These are phyloP conservation scores for Gopherus flavomarginatus DNA, from an alignment of 2,113 vertebrate genomes.

Conservation along the genomic window DNA sequence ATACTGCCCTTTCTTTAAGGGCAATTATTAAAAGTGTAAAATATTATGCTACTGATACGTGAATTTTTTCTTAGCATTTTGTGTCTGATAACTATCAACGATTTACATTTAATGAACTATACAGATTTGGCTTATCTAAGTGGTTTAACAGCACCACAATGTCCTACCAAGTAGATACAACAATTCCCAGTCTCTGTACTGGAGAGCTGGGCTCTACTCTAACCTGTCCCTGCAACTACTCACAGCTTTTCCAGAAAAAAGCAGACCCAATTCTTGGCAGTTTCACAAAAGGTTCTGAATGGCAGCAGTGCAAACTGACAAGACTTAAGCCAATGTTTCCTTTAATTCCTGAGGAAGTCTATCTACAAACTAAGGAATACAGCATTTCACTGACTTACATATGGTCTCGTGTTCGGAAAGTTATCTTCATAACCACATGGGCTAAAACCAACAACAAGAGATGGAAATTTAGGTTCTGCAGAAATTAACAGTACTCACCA, in stretches of 20 bases:
- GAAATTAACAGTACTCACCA: neutral
- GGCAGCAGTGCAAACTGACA: neutral
- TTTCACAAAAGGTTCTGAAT: neutral
- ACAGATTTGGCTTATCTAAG: neutral
- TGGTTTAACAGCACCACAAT: neutral
- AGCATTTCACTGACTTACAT: neutral
- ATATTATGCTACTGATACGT: neutral
- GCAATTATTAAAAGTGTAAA: slow-evolving; percentile 1
- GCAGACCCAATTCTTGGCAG: neutral
- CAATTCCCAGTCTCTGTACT: neutral
- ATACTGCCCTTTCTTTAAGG: neutral
- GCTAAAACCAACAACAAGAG: neutral
- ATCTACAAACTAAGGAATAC: neutral
- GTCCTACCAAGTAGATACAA: neutral
- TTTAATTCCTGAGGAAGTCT: neutral
- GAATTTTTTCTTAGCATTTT: too few relatives aligned
- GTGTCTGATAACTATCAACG: neutral
- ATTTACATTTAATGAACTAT: neutral
- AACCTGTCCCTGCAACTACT: neutral
- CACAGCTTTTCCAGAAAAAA: neutral
- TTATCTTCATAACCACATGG: neutral
- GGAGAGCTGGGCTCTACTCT: neutral
- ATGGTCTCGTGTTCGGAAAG: neutral
- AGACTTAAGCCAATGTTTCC: accelerated
- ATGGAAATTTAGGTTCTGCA: neutral